Evolutionary conservation across 2,113 vertebrate species (phyloP), one percentile per base, ranked within the genome.

Genomic region (Phasianus colchicus): DNA sequence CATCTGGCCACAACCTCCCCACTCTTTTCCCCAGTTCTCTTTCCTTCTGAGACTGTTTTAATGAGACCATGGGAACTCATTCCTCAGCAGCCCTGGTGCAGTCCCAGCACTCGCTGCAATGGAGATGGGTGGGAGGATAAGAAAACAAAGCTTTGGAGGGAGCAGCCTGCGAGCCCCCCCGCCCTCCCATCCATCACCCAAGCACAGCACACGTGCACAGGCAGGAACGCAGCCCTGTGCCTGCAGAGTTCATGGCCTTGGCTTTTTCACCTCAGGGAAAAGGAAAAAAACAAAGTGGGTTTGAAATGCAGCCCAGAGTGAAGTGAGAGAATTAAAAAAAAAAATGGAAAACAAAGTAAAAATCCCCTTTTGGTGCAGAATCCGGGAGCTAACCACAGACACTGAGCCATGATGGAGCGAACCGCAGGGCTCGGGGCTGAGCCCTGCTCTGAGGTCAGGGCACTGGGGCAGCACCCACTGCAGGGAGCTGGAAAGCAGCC

Each of bases 101-200:
- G 78, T 73, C 65, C 50, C 86, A 66, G 88, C 82, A 76, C 38
- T 77, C 1, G 4, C 2, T 34, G 82, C 52, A 47, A 3, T 30
- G 24, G 88, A 74, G 71, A n/a, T 65, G 88, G 70, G 74, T 84
- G 86, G 79, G 75, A 91, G 85, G 82, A n/a, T 89, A 91, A 65
- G 86, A 82, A 89, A 95, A 75, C 79, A 74, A 40, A 90, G 79
- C 21, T 70, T 29, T 34, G 86, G 64, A 11, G 29, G 81, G 84
- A 95, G 94, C 66, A 0, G 34, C n/a, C 78, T 66, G 47, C 54
- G 65, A 64, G 24, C 38, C 13, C 71, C 57, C 72, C 36, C 52
- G 10, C n/a, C 76, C 63, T 43, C 52, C 67, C 74, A 64, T 40
- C 86, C 63, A 40, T 74, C 65, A 12, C 34, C 70, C 60, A 1